phyloP scores from a whole-genome alignment of 2,888 invertebrate genomes.

The Trissolcus japonicus region DNA sequence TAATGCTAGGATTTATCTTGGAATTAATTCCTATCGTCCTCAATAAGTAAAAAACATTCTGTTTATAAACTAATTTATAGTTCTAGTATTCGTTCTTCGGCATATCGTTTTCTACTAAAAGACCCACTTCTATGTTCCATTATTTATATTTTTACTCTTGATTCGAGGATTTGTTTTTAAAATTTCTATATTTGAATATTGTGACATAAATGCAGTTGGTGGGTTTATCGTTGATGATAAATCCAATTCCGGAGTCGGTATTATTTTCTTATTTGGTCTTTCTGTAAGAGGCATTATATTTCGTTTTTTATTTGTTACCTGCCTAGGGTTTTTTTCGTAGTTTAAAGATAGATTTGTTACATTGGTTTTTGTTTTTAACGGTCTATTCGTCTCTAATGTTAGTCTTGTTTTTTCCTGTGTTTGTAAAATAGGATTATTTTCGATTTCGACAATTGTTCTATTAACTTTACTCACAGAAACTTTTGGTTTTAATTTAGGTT shows the following conservation, averaged over 20 bases:
- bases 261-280: not conserved
- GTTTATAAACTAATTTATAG: too few species aligned
- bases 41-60: too few species aligned
- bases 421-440: constrained; percentile 19
- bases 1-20: too few species aligned
- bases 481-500: constrained; percentile 18
- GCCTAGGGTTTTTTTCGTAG: too few species aligned
- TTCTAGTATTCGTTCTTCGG: too few species aligned
- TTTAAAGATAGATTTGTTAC: too few species aligned
- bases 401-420: not conserved
- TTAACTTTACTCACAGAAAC: constrained; percentile 34
- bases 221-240: constrained; percentile 23
- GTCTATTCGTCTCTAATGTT: too few species aligned
- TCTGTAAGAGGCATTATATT: not conserved
- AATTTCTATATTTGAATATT: constrained; percentile 29
- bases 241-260: constrained; percentile 1
- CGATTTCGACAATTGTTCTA: constrained; percentile 21
- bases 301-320: too few species aligned
- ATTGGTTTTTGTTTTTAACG: not conserved
- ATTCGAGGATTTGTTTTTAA: constrained; percentile 41
- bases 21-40: too few species aligned
- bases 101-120: too few species aligned
- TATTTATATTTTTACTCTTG: not conserved
- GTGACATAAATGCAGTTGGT: constrained; percentile 12
- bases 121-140: too few species aligned